phyloP scores from a whole-genome alignment of 1,140 invertebrate genomes.

The Danaus melanippus region DNA sequence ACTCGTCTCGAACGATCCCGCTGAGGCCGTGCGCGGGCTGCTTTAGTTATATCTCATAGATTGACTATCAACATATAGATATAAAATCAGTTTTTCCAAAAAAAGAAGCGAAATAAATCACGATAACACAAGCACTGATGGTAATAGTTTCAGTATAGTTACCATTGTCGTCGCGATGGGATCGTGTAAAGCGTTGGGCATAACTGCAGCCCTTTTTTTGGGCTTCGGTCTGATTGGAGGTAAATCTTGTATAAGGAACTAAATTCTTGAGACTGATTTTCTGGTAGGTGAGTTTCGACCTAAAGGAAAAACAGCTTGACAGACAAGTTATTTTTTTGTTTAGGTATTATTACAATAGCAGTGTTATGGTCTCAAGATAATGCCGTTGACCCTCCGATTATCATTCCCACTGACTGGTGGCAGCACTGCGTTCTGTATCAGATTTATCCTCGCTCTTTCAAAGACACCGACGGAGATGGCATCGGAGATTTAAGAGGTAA shows the following conservation, averaged over 20 bases:
- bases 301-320: no score
- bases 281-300: no score
- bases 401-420: conserved; percentile 77
- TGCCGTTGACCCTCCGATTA: conserved; percentile 33
- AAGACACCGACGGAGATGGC: conserved; percentile 83
- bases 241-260: conserved; percentile 10
- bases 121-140: no score
- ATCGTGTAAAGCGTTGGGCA: conserved; percentile 16
- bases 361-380: conserved; percentile 30
- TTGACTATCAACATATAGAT: no score
- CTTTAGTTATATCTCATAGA: no score
- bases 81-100: no score
- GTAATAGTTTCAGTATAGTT: no score
- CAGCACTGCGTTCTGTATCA: conserved; percentile 82
- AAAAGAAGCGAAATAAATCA: no score
- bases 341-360: conserved; percentile 42
- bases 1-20: conserved; percentile 1
- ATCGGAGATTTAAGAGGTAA: conserved; percentile 80
- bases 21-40: background rate
- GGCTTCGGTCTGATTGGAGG: conserved; percentile 27
- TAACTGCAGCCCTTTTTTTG: conserved; percentile 18
- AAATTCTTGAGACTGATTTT: background rate
- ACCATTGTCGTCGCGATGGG: conserved; percentile 12
- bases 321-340: background rate
- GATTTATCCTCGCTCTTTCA: conserved; percentile 85